Base-by-base conservation (phyloP, 2,113 vertebrate species). In the Poecilia latipinna region DNA sequence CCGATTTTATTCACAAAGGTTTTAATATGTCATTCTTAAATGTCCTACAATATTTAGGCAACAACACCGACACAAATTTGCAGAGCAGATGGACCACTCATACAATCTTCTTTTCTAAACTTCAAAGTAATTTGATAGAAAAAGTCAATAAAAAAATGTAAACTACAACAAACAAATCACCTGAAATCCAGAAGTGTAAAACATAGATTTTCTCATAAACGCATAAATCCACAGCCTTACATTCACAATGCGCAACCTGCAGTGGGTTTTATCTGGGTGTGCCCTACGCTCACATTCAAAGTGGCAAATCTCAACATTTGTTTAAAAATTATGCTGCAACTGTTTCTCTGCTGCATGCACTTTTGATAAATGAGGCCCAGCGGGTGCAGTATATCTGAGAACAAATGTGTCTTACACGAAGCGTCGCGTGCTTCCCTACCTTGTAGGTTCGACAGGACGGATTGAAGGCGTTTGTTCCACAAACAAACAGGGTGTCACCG, bases 381-480 rank as follows among this genome's bases (percentile, higher is more conserved):
- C 2, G 24, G 22, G 1, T 61, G 54, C 19, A 51, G 19, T 65
- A 12, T 70, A 28, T 37, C 4, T 72, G 32, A 65, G 8, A 57
- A 24, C 51, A 24, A 57, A 24, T 65, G 71, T 61, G 72, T n/a
- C 60, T 11, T 11, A 35, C 60, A 37, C 35, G 22, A 17, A 24
- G 39, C 63, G 13, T 22, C 8, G 11, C 31, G 33, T 70, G 77
- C 15, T 3, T 31, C 2, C 84, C 57, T 95, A 99, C 98, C 97
- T 96, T 98, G 91, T 97, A 99, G 79, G 96, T 97, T 85, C 96
- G 96, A 93, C 98, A 99, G 77, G 97, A 95, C 28, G 98, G 98
- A 91, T 99, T 99, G 92, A 99, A 99, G 72, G 98, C 98, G 75
- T 99, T 99, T 77, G 98, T 99, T 86, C 98, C 98, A 64, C 98